Percentiles rank a stretch among this genome's conserved stretches.
These are phyloP conservation scores for Leptopilina syphax DNA, from an alignment of 2,888 invertebrate genomes.

Conservation along the genomic window DNA sequence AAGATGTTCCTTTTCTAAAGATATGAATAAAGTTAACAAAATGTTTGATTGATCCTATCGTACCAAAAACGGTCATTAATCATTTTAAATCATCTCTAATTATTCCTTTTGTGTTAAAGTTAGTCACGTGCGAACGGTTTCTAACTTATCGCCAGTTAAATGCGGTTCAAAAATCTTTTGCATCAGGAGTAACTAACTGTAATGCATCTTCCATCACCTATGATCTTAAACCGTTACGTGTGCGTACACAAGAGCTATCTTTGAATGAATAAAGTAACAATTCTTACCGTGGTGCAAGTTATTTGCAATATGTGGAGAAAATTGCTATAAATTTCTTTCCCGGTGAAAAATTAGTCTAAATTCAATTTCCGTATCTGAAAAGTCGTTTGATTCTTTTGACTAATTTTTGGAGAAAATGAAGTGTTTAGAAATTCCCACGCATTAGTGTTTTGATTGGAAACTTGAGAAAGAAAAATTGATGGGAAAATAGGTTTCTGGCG, in stretches of 20 bases:
- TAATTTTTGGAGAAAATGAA: too few species aligned
- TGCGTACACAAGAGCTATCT: neutral
- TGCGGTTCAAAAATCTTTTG: slow-evolving; percentile 52
- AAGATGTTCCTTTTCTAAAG: neutral
- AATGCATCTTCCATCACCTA: slow-evolving; percentile 71
- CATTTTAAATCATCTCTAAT: slow-evolving; percentile 37
- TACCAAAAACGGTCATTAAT: slow-evolving; percentile 42
- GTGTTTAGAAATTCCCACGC: too few species aligned
- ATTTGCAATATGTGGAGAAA: slow-evolving; percentile 30
- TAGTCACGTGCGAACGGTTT: slow-evolving; percentile 46
- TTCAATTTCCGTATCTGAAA: too few species aligned
- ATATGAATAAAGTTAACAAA: slow-evolving; percentile 36
- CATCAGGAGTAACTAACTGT: slow-evolving; percentile 69
- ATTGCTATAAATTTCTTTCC: neutral
- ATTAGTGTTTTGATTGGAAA: too few species aligned
- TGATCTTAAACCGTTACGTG: slow-evolving; percentile 72
- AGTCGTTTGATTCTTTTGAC: too few species aligned
- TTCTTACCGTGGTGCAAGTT: slow-evolving; percentile 41
- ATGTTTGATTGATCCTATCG: slow-evolving; percentile 42
- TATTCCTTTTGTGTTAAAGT: slow-evolving; percentile 50
- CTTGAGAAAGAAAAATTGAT: too few species aligned
- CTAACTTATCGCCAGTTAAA: slow-evolving; percentile 52
- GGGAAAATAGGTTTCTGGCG: slow-evolving; percentile 14
- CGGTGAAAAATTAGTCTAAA: neutral
- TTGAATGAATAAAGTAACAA: slow-evolving; percentile 56